Percentiles rank a stretch among this genome's conserved stretches.
Conservation (phyloP, 2,797 vertebrate genomes). For the Octomys mimax region DNA sequence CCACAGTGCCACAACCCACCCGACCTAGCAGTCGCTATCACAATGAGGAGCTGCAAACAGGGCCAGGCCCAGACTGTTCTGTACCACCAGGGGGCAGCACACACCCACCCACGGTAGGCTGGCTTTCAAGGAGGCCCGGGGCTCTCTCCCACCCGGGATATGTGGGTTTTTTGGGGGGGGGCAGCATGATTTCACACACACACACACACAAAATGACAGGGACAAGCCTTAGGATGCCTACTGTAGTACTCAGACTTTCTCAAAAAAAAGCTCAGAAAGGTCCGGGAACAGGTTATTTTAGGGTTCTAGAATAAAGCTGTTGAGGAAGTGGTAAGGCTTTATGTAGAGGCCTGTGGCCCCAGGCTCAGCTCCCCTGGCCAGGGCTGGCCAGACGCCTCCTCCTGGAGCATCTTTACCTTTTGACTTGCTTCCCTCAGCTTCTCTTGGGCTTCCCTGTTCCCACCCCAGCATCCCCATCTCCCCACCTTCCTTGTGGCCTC, state of each 20-base stretch:
- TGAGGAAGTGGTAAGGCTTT: background rate
- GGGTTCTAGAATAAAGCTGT: conserved; percentile 32
- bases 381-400: background rate
- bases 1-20: background rate
- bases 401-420: background rate
- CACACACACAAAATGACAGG: background rate
- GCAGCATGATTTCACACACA: background rate
- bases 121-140: background rate
- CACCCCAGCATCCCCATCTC: background rate
- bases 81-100: conserved; percentile 79
- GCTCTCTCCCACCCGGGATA: background rate
- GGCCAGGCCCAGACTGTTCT: background rate
- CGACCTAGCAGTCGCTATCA: background rate
- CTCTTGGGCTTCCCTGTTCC: background rate
- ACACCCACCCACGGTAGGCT: background rate
- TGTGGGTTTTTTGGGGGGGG: background rate
- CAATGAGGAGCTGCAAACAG: background rate
- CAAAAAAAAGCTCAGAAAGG: background rate
- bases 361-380: background rate
- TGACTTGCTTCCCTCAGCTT: background rate
- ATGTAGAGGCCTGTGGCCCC: background rate
- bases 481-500: background rate
- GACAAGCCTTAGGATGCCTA: background rate
- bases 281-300: background rate
- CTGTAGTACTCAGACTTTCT: background rate